Evolutionary conservation across 2,888 invertebrate species (phyloP), one percentile per base, ranked within the genome.

Genomic region (Lumbricus terrestris): DNA sequence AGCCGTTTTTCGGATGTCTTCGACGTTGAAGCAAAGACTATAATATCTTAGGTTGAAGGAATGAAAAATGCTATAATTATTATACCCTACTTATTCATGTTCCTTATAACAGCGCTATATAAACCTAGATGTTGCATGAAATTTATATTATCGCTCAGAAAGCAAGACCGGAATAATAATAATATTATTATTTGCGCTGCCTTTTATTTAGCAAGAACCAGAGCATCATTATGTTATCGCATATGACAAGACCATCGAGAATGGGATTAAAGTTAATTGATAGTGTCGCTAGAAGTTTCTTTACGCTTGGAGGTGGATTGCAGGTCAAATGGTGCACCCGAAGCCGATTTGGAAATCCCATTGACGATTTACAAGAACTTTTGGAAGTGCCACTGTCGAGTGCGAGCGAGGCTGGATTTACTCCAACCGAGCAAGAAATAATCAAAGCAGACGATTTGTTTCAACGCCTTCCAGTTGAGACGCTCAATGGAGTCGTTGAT

Each of bases 321-420:
- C 69, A 0, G 69, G 69, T 69, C 69, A 69, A 69, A 11, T 69
- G 69, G 69, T 69, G 69, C 69, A 69, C n/a, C n/a, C 29, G 69
- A 69, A 69, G 69, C 69, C 29, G 69, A 69, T 69, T 69, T 69
- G 69, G 69, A 69, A 88, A 88, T 88, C 88, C 88, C 8, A 33
- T 88, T 34, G 88, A 88, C 88, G 88, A 35, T 34, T 83, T 90
- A n/a, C 83, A 90, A 42, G 40, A 40, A 34, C 34, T 83, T 20
- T 54, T 92, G 69, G 90, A 91, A 89, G 91, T 91, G 29, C 93
- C 93, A n/a, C 90, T 93, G 88, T 91, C 92, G 35, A 90, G 88
- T 47, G 90, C 91, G 37, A 90, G 91, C 90, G 92, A 93, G 35
- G 82, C 69, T 83, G 89, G 90, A 29, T 93, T 93, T 88, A 90